These are phyloP conservation scores for Gastracanthus pulcherrimus DNA, from an alignment of 2,888 invertebrate species.

Conservation along the genomic window DNA sequence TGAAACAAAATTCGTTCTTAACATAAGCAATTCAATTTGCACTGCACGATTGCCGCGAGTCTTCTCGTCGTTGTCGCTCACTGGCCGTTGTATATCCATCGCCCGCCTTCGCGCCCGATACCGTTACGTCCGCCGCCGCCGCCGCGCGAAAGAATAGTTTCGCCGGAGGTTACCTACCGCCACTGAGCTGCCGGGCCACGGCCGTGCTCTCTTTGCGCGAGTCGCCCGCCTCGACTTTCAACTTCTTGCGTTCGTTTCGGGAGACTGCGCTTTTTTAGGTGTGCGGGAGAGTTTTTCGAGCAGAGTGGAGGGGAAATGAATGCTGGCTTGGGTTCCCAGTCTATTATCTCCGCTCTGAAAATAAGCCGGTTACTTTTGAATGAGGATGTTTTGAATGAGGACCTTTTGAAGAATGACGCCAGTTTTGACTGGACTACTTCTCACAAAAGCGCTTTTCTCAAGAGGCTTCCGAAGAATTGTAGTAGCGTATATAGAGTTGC, in stretches of 20 bases:
- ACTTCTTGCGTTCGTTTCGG: constrained; percentile 1
- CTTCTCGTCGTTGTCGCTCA: not conserved
- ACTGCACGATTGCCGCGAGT: not conserved
- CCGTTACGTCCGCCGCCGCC: too few relatives aligned
- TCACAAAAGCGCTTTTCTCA: too few relatives aligned
- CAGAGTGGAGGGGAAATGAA: too few relatives aligned
- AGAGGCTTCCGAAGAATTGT: too few relatives aligned
- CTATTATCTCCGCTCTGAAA: not conserved
- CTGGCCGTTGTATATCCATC: too few relatives aligned
- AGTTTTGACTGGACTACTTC: too few relatives aligned
- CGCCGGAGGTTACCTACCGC: not conserved
- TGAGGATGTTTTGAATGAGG: not conserved
- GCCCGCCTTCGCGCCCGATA: not conserved
- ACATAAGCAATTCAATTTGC: too few relatives aligned
- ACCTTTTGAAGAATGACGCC: not conserved
- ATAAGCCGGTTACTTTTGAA: not conserved
- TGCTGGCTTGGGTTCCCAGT: not conserved
- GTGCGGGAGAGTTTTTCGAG: too few relatives aligned
- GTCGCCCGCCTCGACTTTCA: not conserved
- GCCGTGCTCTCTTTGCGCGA: too few relatives aligned
- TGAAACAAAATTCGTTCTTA: too few relatives aligned
- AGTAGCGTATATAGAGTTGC: too few relatives aligned
- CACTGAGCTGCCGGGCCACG: too few relatives aligned
- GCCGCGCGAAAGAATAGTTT: not conserved
- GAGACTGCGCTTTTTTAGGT: not conserved